These are phyloP conservation scores for Phaonia tiefii DNA, from an alignment of 2,888 invertebrate species.

Conservation along the genomic window DNA sequence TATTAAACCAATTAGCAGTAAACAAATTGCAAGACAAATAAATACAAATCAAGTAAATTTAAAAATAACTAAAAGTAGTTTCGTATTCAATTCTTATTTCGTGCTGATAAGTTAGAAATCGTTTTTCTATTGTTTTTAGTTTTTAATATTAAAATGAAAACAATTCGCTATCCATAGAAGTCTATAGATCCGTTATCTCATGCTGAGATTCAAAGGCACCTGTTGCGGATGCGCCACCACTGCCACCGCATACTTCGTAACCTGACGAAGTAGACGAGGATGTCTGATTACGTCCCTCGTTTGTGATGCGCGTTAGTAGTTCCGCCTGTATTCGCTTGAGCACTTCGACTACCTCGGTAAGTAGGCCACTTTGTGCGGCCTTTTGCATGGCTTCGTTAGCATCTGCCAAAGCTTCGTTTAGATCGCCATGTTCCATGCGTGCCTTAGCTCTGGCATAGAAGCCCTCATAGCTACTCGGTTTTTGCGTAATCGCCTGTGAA, in stretches of 20 bases:
- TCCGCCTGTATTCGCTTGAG: slow-evolving; percentile 78
- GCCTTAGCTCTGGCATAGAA: slow-evolving; percentile 95
- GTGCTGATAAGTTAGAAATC: slow-evolving; percentile 26
- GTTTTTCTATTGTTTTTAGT: slow-evolving; percentile 12
- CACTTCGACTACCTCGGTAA: slow-evolving; percentile 77
- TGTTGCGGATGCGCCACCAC: slow-evolving; percentile 48
- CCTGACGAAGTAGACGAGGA: slow-evolving; percentile 61
- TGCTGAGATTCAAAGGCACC: slow-evolving; percentile 74
- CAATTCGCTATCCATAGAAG: slow-evolving; percentile 7
- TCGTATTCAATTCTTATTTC: slow-evolving; percentile 21
- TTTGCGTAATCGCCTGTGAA: slow-evolving; percentile 90
- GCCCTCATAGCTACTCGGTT: slow-evolving; percentile 94
- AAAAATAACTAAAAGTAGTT: slow-evolving; percentile 3
- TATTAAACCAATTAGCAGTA: slow-evolving; percentile 45
- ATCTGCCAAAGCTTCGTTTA: slow-evolving; percentile 89
- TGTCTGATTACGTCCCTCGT: slow-evolving; percentile 64
- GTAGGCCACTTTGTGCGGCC: slow-evolving; percentile 76
- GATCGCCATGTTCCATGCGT: slow-evolving; percentile 87
- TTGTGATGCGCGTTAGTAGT: slow-evolving; percentile 76
- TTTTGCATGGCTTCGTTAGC: slow-evolving; percentile 87
- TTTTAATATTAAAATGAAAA: slow-evolving; percentile 6
- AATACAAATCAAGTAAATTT: slow-evolving; percentile 51
- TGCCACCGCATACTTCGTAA: slow-evolving; percentile 65
- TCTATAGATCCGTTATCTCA: slow-evolving; percentile 78
- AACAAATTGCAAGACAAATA: slow-evolving; percentile 42